Conservation (phyloP, 1,140 invertebrate species). For the Drosophila albomicans region DNA sequence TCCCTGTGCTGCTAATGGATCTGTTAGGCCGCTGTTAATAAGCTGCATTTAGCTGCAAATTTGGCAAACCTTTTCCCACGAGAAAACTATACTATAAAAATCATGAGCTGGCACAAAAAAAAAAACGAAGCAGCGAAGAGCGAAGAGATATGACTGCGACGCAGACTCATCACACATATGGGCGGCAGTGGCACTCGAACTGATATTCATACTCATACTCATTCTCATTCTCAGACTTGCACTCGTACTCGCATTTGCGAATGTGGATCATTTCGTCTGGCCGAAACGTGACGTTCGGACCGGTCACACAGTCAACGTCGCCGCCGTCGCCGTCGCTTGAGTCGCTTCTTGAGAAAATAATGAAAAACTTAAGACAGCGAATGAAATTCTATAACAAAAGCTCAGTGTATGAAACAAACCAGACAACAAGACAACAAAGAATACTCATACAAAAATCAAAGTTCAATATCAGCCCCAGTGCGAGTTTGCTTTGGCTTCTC, state of each 20-base stretch:
- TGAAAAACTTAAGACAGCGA: slow-evolving; percentile 34
- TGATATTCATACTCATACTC: background rate
- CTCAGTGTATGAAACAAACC: slow-evolving; percentile 6
- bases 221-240: background rate
- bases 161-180: slow-evolving; percentile 70
- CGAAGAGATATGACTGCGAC: slow-evolving; percentile 7
- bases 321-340: background rate
- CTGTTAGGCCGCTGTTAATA: slow-evolving; percentile 36
- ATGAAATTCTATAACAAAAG: slow-evolving; percentile 79
- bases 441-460: slow-evolving; percentile 62
- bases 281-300: slow-evolving; percentile 50
- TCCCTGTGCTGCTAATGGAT: slow-evolving; percentile 26
- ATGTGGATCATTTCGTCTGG: slow-evolving; percentile 69
- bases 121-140: slow-evolving; percentile 4
- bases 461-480: slow-evolving; percentile 74
- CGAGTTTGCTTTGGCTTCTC: slow-evolving; percentile 70
- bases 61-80: slow-evolving; percentile 60
- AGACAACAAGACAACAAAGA: slow-evolving; percentile 4
- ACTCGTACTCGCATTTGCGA: slow-evolving; percentile 19
- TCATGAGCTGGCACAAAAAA: slow-evolving; percentile 62
- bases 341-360: slow-evolving; percentile 69
- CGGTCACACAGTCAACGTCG: slow-evolving; percentile 31
- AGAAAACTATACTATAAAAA: slow-evolving; percentile 55
- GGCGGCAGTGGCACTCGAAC: slow-evolving; percentile 28
- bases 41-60: slow-evolving; percentile 53